These are phyloP conservation scores for Taenioides sp. DNA, from an alignment of 2,797 vertebrate species.

Conservation along the genomic window DNA sequence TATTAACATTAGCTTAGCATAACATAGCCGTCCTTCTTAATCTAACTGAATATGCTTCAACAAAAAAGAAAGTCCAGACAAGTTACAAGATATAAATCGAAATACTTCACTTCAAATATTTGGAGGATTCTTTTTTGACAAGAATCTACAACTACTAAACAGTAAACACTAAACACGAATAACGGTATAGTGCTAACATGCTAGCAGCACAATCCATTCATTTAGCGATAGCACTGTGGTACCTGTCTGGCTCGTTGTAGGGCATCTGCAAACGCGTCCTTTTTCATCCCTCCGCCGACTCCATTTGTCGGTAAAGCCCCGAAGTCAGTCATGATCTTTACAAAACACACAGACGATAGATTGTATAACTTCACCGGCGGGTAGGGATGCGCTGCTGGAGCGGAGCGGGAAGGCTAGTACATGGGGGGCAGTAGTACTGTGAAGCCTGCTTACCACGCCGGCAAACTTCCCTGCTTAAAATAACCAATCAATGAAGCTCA, in stretches of 20 bases:
- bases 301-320: conserved; percentile 83
- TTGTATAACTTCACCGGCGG: conserved; percentile 69
- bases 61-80: background rate
- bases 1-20: conserved; percentile 8
- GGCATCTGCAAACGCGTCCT: conserved; percentile 93
- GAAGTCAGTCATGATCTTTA: conserved; percentile 85
- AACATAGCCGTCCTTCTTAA: conserved; percentile 5
- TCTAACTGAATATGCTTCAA: background rate
- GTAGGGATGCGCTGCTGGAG: conserved; percentile 64
- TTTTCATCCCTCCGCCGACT: conserved; percentile 84
- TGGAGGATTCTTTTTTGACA: background rate
- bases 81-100: background rate
- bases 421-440: conserved; percentile 40
- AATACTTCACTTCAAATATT: background rate
- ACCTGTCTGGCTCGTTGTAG: conserved; percentile 94
- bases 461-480: conserved; percentile 64
- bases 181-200: conserved; percentile 41
- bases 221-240: background rate
- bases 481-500: conserved; percentile 60
- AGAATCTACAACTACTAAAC: conserved; percentile 17
- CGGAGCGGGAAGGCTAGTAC: conserved; percentile 78
- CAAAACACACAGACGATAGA: conserved; percentile 44
- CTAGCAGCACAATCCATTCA: conserved; percentile 30
- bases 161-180: conserved; percentile 28
- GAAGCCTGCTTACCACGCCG: conserved; percentile 52